These are phyloP conservation scores for Tupiocoris notatus DNA, from an alignment of 2,888 invertebrate genomes.

Conservation along the genomic window DNA sequence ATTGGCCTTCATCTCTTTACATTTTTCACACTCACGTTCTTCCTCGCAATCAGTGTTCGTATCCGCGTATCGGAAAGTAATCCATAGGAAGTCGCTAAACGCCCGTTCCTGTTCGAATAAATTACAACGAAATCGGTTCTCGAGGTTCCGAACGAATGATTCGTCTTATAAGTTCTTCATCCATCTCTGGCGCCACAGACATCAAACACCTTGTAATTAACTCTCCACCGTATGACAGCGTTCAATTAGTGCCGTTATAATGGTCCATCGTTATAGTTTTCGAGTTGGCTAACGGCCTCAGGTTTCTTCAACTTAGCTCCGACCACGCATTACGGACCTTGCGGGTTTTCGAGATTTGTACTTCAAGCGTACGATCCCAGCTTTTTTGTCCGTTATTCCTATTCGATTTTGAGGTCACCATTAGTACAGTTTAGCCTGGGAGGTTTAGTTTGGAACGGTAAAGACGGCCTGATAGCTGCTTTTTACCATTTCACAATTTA, in stretches of 20 bases:
- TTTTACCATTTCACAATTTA: too few species aligned
- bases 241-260: slow-evolving; percentile 29
- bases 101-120: not conserved
- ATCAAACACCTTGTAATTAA: slow-evolving; percentile 18
- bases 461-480: too few species aligned
- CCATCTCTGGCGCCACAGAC: slow-evolving; percentile 21
- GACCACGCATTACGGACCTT: not conserved
- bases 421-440: slow-evolving; percentile 27
- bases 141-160: not conserved
- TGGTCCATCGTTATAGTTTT: slow-evolving; percentile 5
- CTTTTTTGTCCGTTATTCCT: not conserved
- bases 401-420: not conserved
- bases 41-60: not conserved
- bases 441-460: slow-evolving; percentile 19
- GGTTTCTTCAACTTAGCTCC: not conserved
- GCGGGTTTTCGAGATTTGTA: not conserved
- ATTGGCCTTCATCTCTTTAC: not conserved
- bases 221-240: slow-evolving; percentile 16
- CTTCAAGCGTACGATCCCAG: not conserved
- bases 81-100: not conserved
- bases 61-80: not conserved
- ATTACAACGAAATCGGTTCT: not conserved
- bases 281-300: slow-evolving; percentile 12
- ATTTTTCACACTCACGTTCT: not conserved
- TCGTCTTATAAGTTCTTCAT: not conserved